A percentile compares a stretch with the other conserved stretches of the same genome.
phyloP scores from a whole-genome alignment of 2,797 vertebrate genomes.

The Mormyrus proboscirostris region DNA sequence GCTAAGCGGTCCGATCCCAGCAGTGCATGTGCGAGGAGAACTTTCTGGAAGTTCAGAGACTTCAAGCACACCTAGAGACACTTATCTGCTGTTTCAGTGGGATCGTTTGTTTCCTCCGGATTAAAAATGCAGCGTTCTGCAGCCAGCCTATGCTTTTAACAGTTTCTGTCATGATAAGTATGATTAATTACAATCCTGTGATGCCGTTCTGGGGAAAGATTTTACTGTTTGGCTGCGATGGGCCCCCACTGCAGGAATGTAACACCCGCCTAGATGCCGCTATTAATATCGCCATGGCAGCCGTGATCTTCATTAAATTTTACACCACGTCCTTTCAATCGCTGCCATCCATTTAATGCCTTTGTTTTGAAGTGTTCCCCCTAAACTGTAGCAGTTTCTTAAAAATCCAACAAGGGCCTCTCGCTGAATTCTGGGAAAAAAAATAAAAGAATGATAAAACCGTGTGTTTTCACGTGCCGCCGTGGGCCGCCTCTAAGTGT shows the following conservation, averaged over 20 bases:
- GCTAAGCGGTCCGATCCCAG: background rate
- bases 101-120: background rate
- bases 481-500: slow-evolving; percentile 27
- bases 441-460: background rate
- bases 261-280: slow-evolving; percentile 26
- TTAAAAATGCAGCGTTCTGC: background rate
- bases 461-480: slow-evolving; percentile 38
- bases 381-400: slow-evolving; percentile 35
- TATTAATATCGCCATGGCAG: slow-evolving; percentile 41
- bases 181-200: slow-evolving; percentile 11
- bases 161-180: slow-evolving; percentile 3
- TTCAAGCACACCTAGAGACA: background rate
- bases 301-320: slow-evolving; percentile 39
- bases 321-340: slow-evolving; percentile 39
- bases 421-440: slow-evolving; percentile 23
- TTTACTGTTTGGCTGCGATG: slow-evolving; percentile 18
- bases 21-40: background rate
- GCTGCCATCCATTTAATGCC: slow-evolving; percentile 41
- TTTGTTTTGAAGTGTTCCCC: slow-evolving; percentile 43
- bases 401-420: slow-evolving; percentile 23
- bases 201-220: background rate
- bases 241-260: slow-evolving; percentile 19
- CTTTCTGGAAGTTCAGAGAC: background rate
- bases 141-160: background rate
- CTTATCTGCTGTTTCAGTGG: background rate